Percentiles rank a stretch among this genome's conserved stretches.
phyloP scores from a whole-genome alignment of 2,113 vertebrate species.

The Promerops cafer region DNA sequence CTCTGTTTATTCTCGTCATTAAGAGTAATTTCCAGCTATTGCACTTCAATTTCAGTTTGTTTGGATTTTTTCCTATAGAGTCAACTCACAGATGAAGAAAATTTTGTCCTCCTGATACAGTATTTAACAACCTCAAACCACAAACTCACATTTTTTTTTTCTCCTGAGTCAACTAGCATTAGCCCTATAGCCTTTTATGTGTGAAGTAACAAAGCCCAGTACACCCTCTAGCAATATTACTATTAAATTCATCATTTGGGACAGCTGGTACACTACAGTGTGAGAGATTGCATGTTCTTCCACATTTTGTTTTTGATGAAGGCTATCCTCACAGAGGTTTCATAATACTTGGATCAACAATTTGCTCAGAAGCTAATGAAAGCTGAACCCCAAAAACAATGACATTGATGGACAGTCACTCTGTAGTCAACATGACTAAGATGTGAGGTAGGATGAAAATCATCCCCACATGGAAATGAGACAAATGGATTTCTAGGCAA shows the following conservation, averaged over 20 bases:
- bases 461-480: not conserved
- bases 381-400: not conserved
- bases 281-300: not conserved
- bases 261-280: not conserved
- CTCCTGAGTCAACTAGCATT: not conserved
- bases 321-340: not conserved
- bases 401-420: not conserved
- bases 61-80: not conserved
- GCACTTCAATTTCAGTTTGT: not conserved
- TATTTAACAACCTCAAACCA: not conserved
- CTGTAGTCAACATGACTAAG: accelerated
- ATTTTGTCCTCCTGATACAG: not conserved
- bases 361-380: not conserved
- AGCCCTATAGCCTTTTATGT: not conserved
- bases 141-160: not conserved
- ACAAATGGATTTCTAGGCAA: not conserved
- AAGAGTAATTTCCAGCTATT: not conserved
- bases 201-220: not conserved
- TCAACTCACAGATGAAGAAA: not conserved
- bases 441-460: not conserved
- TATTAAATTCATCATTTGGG: not conserved
- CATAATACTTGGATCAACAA: not conserved
- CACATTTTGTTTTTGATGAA: not conserved
- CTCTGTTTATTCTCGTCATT: not conserved
- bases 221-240: not conserved